phyloP scores from a whole-genome alignment of 1,140 invertebrate genomes.

The Anagrus nilaparvatae region DNA sequence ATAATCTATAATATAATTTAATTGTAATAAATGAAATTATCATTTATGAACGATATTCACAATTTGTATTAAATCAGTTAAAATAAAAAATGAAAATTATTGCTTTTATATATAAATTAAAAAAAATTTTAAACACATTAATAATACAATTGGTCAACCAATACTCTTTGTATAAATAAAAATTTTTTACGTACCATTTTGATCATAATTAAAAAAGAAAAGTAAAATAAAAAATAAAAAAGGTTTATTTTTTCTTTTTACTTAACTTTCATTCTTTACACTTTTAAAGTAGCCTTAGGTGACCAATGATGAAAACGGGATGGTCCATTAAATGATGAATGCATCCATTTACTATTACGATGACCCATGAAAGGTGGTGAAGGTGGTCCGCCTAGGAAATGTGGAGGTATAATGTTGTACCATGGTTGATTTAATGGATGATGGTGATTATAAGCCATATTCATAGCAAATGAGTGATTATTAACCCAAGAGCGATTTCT shows the following conservation, averaged over 20 bases:
- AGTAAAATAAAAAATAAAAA: conserved; percentile 14
- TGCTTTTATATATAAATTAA: conserved; percentile 1
- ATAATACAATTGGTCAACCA: conserved; percentile 8
- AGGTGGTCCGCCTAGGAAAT: conserved; percentile 32
- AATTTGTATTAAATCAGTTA: no score
- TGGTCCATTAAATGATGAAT: conserved; percentile 31
- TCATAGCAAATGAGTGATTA: conserved; percentile 30
- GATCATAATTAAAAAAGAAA: conserved; percentile 6
- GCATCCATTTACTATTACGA: conserved; percentile 33
- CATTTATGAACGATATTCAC: no score
- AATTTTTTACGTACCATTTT: conserved; percentile 14
- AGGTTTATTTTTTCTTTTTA: conserved; percentile 24
- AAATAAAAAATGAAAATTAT: conserved; percentile 5
- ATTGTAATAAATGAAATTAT: no score
- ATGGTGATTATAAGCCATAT: conserved; percentile 30
- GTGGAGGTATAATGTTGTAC: conserved; percentile 36
- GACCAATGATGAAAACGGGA: conserved; percentile 38
- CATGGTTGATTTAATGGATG: conserved; percentile 34
- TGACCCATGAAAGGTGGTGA: conserved; percentile 34
- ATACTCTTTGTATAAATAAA: conserved; percentile 2
- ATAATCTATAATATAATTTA: no score
- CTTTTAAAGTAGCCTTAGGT: conserved; percentile 38
- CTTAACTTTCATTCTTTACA: conserved; percentile 25
- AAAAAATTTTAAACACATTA: conserved; percentile 1
- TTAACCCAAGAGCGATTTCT: conserved; percentile 37